Conservation (phyloP, 2,113 vertebrate species). For the Trichomycterus rosablanca region DNA sequence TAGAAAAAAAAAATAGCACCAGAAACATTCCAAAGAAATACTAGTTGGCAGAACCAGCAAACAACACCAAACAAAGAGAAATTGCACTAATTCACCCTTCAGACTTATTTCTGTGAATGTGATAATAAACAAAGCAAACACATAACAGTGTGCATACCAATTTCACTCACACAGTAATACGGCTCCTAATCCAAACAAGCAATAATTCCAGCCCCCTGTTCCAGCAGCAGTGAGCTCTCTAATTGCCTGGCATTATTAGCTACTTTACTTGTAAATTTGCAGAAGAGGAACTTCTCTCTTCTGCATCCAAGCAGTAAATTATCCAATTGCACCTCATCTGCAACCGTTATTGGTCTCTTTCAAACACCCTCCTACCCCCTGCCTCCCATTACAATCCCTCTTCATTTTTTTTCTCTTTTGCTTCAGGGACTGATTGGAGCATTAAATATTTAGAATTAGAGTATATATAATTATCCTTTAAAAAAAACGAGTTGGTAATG, state of each 20-base stretch:
- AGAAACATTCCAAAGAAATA: too few species aligned
- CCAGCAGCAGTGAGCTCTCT: slow-evolving; percentile 58
- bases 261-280: slow-evolving; percentile 75
- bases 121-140: too few species aligned
- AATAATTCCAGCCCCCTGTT: slow-evolving; percentile 61
- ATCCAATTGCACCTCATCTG: slow-evolving; percentile 72
- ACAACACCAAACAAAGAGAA: too few species aligned
- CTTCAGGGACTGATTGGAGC: slow-evolving; percentile 44
- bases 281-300: slow-evolving; percentile 68
- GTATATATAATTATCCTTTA: slow-evolving; percentile 44
- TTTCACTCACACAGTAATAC: too few species aligned
- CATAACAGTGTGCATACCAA: too few species aligned
- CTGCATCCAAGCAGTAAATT: slow-evolving; percentile 75
- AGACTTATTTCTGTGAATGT: too few species aligned
- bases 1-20: too few species aligned
- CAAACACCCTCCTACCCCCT: slow-evolving; percentile 13
- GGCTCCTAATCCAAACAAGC: slow-evolving; percentile 36
- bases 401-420: slow-evolving; percentile 47
- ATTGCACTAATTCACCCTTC: too few species aligned
- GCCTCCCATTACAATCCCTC: slow-evolving; percentile 12
- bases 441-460: slow-evolving; percentile 47
- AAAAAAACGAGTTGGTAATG: slow-evolving; percentile 50
- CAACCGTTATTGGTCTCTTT: slow-evolving; percentile 51
- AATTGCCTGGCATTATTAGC: slow-evolving; percentile 74
- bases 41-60: too few species aligned